Evolutionary conservation across 2,113 vertebrate genomes (phyloP).

Genomic region (Heterochromis multidens): DNA sequence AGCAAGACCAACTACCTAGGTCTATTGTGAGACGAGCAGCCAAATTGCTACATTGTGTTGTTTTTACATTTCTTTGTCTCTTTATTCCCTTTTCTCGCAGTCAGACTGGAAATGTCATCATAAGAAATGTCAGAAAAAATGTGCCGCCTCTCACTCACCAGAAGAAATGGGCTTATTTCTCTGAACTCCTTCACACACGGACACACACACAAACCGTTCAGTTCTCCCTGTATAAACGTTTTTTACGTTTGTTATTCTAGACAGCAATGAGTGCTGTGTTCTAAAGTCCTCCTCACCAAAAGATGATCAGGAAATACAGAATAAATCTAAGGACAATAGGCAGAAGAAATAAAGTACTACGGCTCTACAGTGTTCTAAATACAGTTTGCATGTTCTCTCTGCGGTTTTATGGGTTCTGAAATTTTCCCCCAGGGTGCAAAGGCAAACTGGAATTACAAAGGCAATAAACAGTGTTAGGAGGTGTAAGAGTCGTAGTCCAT

Average conservation of each 20-base stretch:
- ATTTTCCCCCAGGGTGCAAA: not conserved
- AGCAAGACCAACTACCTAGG: not conserved
- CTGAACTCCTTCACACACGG: not conserved
- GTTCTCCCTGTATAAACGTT: not conserved
- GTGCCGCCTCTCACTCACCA: conserved; percentile 40
- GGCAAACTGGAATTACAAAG: not conserved
- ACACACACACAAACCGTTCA: not conserved
- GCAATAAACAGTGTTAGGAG: not conserved
- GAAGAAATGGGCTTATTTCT: conserved; percentile 1
- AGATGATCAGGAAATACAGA: not conserved
- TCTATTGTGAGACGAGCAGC: not conserved
- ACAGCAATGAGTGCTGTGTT: not conserved
- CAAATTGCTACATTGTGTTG: not conserved
- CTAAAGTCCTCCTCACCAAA: not conserved
- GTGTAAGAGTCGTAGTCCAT: not conserved
- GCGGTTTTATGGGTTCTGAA: not conserved
- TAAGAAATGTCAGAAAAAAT: conserved; percentile 54
- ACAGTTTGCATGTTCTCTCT: not conserved
- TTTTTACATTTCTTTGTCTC: not conserved
- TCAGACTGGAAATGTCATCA: conserved; percentile 59
- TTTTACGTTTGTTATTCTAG: not conserved
- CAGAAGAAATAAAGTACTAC: not conserved
- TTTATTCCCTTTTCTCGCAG: not conserved
- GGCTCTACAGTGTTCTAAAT: not conserved
- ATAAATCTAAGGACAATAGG: not conserved